Percentiles rank a stretch among this genome's conserved stretches.
Conservation (phyloP, 2,113 vertebrate species). For the Phodopus roborovskii region DNA sequence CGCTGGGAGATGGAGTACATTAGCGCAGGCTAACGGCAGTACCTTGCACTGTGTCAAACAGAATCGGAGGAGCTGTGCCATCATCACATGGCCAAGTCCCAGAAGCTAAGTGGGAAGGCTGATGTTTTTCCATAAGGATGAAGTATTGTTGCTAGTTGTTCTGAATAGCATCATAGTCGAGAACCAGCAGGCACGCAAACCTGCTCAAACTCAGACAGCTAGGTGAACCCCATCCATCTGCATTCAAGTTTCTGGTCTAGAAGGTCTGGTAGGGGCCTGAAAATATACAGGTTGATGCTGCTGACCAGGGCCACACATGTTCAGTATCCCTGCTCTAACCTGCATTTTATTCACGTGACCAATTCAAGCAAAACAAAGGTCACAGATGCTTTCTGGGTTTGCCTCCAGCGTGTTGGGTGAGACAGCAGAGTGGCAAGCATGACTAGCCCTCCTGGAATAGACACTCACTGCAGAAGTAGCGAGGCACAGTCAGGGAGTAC, state of each 20-base stretch:
- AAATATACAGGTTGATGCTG: background rate
- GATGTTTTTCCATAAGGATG: too few relatives aligned
- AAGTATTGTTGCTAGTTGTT: accelerated
- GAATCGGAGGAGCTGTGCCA: background rate
- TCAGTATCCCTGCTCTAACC: background rate
- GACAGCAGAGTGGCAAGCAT: background rate
- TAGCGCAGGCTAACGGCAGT: background rate
- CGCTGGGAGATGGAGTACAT: background rate
- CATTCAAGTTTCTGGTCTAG: background rate
- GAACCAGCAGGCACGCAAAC: background rate
- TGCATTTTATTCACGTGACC: background rate
- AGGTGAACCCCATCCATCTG: accelerated
- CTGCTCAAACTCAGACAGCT: background rate
- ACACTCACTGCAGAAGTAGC: background rate
- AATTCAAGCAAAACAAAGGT: background rate
- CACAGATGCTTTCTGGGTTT: background rate
- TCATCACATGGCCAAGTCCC: background rate
- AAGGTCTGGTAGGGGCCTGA: too few relatives aligned
- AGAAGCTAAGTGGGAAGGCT: background rate
- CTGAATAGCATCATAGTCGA: background rate
- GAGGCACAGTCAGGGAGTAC: accelerated
- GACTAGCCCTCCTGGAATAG: background rate
- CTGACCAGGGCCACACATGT: background rate
- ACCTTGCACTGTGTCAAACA: background rate
- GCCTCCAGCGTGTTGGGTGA: background rate